phyloP scores from a whole-genome alignment of 2,113 vertebrate species.

The Callopanchax toddi region DNA sequence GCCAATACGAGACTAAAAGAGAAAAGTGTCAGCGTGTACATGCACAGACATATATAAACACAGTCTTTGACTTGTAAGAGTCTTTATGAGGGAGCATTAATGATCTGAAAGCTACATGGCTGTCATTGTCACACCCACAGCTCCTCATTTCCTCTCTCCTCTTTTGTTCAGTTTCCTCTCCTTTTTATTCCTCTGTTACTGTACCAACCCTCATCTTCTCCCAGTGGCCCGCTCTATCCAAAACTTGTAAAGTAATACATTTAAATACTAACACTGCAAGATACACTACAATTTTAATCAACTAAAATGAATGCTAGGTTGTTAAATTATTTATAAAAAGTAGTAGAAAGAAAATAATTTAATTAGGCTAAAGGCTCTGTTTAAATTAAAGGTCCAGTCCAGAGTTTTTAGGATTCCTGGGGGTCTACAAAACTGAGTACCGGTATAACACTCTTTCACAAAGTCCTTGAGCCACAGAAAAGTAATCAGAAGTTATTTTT shows the following conservation, averaged over 20 bases:
- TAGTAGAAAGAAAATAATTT: too few relatives aligned
- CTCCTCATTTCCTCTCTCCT: slow-evolving; percentile 37
- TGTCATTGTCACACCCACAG: slow-evolving; percentile 34
- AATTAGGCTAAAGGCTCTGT: too few relatives aligned
- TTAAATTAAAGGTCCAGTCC: too few relatives aligned
- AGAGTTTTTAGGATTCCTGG: too few relatives aligned
- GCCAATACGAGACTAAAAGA: slow-evolving; percentile 60
- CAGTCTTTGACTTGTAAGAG: slow-evolving; percentile 36
- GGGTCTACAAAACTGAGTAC: too few relatives aligned
- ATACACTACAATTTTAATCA: slow-evolving; percentile 22
- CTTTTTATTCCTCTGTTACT: slow-evolving; percentile 24
- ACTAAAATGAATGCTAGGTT: slow-evolving; percentile 36
- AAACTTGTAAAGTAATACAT: slow-evolving; percentile 12
- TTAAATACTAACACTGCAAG: slow-evolving; percentile 22
- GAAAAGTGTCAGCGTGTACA: slow-evolving; percentile 43
- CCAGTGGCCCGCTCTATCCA: slow-evolving; percentile 9
- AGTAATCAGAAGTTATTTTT: too few relatives aligned
- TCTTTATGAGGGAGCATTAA: slow-evolving; percentile 48
- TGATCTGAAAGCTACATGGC: slow-evolving; percentile 33
- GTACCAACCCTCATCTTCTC: slow-evolving; percentile 8
- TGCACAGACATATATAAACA: slow-evolving; percentile 39
- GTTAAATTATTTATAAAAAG: slow-evolving; percentile 67
- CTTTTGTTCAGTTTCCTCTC: slow-evolving; percentile 30
- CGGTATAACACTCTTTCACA: too few relatives aligned
- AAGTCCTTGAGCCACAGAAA: too few relatives aligned